Evolutionary conservation across 2,797 vertebrate species (phyloP), one percentile per base, ranked within the genome.

Genomic region (Anguilla marmorata): DNA sequence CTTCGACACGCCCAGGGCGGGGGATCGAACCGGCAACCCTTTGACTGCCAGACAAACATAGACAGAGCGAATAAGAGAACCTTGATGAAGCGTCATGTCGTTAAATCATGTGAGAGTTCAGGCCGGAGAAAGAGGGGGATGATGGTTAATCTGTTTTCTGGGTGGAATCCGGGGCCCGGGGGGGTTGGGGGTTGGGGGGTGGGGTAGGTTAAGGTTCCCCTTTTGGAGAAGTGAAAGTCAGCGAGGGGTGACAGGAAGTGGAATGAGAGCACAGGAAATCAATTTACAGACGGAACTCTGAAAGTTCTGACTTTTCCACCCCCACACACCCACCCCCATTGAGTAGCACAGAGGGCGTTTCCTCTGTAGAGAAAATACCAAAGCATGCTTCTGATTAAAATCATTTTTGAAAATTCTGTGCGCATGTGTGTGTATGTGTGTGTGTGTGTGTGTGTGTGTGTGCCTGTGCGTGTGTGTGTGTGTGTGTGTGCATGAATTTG

Each of bases 381-480:
- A n/a, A 63, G 11, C 56, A 58, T 58, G 60, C 60, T 63, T 63
- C 24, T 63, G 60, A 63, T 24, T 63, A 63, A 63, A 63, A 52
- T 11, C 56, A 63, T 66, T 11, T 58, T 41, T 48, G 58, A 19
- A 37, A 2, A 37, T 37, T 48, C 2, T 85, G 27, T 85, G 84
- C 30, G n/a, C 56, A 50, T 85, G 84, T 58, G 24, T 85, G 84
- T 85, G 84, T 52, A 4, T 84, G n/a, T 54, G 37, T 63, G 85
- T 63, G 85, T 69, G 50, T 56, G 85, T 66, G 58, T 86, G 41
- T 86, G 41, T 72, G 85, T 69, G 60, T 86, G 54, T 16, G 54
- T 12, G 54, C n/a, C n/a, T 69, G 50, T 56, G 85, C 48, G 58
- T 86, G 41, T 86, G 41, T 72, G 85, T 69, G 60, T 86, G 54